Evolutionary conservation across 2,797 vertebrate genomes (phyloP).

Genomic region (Smutsia gigantea): DNA sequence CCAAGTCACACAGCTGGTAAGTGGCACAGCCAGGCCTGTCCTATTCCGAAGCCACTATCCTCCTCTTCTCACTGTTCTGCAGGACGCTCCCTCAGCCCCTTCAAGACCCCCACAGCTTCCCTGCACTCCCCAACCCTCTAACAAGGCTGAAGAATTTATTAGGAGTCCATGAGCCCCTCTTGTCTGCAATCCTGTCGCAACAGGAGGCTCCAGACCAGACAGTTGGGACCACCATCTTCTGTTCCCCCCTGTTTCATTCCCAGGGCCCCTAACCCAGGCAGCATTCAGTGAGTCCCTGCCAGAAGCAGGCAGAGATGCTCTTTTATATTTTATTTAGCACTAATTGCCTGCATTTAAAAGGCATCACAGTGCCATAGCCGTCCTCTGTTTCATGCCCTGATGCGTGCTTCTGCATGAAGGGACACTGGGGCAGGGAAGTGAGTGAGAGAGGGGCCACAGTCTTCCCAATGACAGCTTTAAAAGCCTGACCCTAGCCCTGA

Average conservation of each 20-base stretch:
- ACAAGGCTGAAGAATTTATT: background rate
- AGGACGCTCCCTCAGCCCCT: background rate
- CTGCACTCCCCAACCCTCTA: background rate
- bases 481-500: slow-evolving; percentile 76
- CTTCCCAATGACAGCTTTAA: slow-evolving; percentile 76
- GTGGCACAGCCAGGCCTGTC: background rate
- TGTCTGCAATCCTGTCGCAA: background rate
- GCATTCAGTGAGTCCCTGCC: slow-evolving; percentile 20
- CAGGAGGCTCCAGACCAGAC: background rate
- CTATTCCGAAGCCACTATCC: background rate
- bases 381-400: slow-evolving; percentile 77
- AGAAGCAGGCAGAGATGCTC: slow-evolving; percentile 36
- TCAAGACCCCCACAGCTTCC: background rate
- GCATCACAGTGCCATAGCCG: slow-evolving; percentile 48
- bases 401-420: slow-evolving; percentile 77
- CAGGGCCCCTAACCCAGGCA: background rate
- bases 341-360: slow-evolving; percentile 81
- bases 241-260: background rate
- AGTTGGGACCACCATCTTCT: background rate
- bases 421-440: slow-evolving; percentile 43
- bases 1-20: background rate
- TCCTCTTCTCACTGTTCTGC: background rate
- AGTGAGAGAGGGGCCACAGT: slow-evolving; percentile 54
- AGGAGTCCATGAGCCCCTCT: background rate
- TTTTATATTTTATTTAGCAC: slow-evolving; percentile 75